Base-by-base conservation (phyloP, 2,888 invertebrate species). In the Synanthedon tipuliformis region DNA sequence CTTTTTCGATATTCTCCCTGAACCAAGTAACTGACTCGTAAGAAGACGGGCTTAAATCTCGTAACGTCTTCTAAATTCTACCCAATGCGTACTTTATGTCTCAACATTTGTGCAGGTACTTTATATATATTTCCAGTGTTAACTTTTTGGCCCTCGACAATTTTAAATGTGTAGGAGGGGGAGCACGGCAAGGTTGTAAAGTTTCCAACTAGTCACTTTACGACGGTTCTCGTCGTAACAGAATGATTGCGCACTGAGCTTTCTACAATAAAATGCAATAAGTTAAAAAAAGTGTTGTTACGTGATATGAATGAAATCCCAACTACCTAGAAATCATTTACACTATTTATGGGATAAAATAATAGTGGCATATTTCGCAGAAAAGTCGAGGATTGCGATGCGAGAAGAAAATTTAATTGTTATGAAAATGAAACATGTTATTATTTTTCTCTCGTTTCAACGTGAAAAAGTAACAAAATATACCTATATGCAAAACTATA, bases 191-290 rank as follows among this genome's bases (percentile, higher is more conserved):
- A 60, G 62, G 73, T 67, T 73, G 73, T 81, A 81, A 82, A 82
- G 75, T 73, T 78, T 63, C 71, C 65, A 69, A 71, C 76, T 72
- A 78, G 75, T 78, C 78, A 71, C 78, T 82, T 82, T 81, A 83
- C 72, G 79, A 77, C 68, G 66, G 65, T 63, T 64, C 70, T 68
- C 62, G 69, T 74, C 74, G 80, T 78, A 78, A 75, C 78, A 65
- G 64, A 75, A 78, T 76, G 76, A 81, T 80, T 80, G 77, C 71
- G 65, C 67, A 63, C 70, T 69, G 71, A 73, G 71, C 66, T 71
- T 71, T 66, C 64, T 62, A 64, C 69, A 69, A 69, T 73, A 71
- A 77, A 76, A 72, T 73, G 67, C 71, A 73, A 73, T 75, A 78
- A 74, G 68, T 73, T 72, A 67, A 72, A 34, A 74, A 62, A 77